Evolutionary conservation across 35 echinoderm and acorn worm genomes (phyloP).

Genomic region (Ophioderma brevispina): DNA sequence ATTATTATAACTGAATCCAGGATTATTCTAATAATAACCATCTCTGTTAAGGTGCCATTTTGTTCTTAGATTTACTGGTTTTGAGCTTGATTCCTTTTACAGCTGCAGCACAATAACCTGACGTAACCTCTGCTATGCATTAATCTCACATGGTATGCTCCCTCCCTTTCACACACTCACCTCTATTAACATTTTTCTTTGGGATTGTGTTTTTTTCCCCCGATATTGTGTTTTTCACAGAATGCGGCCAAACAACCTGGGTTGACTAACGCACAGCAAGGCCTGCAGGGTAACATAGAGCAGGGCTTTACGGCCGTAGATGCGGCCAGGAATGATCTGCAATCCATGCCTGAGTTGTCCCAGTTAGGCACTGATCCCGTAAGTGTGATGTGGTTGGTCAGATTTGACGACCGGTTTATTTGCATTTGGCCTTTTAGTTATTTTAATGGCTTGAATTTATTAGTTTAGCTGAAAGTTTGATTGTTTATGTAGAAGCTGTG

Average conservation of each 20-base stretch:
- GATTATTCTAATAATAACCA: too few species aligned
- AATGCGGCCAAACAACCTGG: slow-evolving; percentile 80
- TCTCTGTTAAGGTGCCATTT: too few species aligned
- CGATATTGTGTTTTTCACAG: background rate
- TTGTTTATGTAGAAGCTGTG: too few species aligned
- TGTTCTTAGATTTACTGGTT: background rate
- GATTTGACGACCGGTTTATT: too few species aligned
- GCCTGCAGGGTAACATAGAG: slow-evolving; percentile 75
- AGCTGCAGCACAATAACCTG: background rate
- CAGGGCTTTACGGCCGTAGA: slow-evolving; percentile 72
- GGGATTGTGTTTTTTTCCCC: background rate
- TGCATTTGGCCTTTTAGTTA: too few species aligned
- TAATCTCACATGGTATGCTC: background rate
- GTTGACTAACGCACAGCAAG: slow-evolving; percentile 80
- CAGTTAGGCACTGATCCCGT: slow-evolving; percentile 62
- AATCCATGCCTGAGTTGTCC: slow-evolving; percentile 42
- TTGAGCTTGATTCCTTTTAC: background rate
- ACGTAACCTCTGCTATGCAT: too few species aligned
- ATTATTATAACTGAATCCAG: too few species aligned
- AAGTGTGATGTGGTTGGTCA: background rate
- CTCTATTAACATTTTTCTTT: background rate
- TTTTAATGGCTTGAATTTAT: too few species aligned
- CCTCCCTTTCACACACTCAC: background rate
- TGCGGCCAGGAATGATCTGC: slow-evolving; percentile 60
- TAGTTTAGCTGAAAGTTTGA: too few species aligned